These are phyloP conservation scores for Augiades crinisus DNA, from an alignment of 2,888 invertebrate genomes.

Conservation along the genomic window DNA sequence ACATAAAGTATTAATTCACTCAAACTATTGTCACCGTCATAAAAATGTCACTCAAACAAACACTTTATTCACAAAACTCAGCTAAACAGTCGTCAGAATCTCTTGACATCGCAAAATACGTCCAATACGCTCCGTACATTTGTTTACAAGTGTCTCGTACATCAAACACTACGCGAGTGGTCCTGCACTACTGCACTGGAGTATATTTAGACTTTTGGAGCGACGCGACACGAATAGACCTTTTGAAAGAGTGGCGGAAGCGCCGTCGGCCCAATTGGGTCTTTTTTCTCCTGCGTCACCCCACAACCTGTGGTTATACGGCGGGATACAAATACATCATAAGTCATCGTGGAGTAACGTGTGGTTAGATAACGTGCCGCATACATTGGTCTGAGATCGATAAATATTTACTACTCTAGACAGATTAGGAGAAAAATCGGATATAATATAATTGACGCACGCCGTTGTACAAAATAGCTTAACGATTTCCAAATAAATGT, in stretches of 20 bases:
- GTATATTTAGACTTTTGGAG: slow-evolving; percentile 34
- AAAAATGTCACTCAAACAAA: too few species aligned
- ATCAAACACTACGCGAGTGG: slow-evolving; percentile 8
- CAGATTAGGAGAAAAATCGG: too few species aligned
- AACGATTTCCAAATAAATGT: too few species aligned
- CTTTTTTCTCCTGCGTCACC: slow-evolving; percentile 12
- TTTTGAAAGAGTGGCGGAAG: slow-evolving; percentile 43
- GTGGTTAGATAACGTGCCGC: not conserved
- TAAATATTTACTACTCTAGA: too few species aligned
- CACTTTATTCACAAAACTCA: too few species aligned
- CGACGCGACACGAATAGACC: slow-evolving; percentile 36
- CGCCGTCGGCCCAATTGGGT: slow-evolving; percentile 24
- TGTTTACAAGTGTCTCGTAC: slow-evolving; percentile 21
- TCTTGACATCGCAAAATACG: not conserved
- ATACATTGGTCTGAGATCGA: too few species aligned
- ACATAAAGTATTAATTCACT: too few species aligned
- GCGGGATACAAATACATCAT: slow-evolving; percentile 7
- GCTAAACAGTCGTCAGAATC: not conserved
- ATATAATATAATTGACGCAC: too few species aligned
- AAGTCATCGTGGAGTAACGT: slow-evolving; percentile 6
- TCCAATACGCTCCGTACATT: not conserved
- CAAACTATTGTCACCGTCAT: too few species aligned
- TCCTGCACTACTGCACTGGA: slow-evolving; percentile 11
- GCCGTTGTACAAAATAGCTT: too few species aligned
- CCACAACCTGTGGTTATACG: not conserved